phyloP scores from a whole-genome alignment of 2,888 invertebrate species.

The Pandemis cinnamomeana region DNA sequence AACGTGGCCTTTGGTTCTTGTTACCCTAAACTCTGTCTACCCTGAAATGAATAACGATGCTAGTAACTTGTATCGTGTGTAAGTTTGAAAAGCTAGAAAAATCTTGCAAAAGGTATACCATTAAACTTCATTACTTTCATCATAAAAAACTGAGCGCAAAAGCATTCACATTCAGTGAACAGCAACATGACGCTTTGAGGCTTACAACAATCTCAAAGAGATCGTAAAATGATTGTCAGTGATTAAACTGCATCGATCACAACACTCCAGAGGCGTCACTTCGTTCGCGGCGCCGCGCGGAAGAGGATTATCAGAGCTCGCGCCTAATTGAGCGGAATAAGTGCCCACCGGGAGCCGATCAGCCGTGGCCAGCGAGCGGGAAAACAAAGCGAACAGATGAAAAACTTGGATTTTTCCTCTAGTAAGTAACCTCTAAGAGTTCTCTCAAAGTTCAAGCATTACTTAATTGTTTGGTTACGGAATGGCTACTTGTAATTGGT shows the following conservation, averaged over 20 bases:
- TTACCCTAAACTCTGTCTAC: too few species aligned
- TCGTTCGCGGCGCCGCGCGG: neutral
- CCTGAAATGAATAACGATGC: too few species aligned
- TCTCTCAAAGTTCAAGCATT: neutral
- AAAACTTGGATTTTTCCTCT: neutral
- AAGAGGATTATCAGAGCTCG: conserved; percentile 10
- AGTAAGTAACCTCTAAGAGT: neutral
- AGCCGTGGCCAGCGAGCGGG: neutral
- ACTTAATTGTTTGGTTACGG: too few species aligned
- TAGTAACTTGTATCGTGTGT: too few species aligned
- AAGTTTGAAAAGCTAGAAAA: too few species aligned
- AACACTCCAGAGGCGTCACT: neutral
- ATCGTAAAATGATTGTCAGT: neutral
- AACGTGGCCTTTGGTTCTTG: too few species aligned
- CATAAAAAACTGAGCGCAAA: too few species aligned
- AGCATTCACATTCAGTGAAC: too few species aligned
- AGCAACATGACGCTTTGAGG: neutral
- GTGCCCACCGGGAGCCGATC: conserved; percentile 1
- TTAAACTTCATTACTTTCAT: too few species aligned
- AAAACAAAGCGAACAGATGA: neutral
- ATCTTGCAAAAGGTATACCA: too few species aligned
- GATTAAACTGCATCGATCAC: neutral
- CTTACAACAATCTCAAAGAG: neutral
- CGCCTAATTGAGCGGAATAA: conserved; percentile 19
- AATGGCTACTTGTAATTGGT: too few species aligned